These are phyloP conservation scores for Ophraella communa DNA, from an alignment of 2,888 invertebrate genomes.

Conservation along the genomic window DNA sequence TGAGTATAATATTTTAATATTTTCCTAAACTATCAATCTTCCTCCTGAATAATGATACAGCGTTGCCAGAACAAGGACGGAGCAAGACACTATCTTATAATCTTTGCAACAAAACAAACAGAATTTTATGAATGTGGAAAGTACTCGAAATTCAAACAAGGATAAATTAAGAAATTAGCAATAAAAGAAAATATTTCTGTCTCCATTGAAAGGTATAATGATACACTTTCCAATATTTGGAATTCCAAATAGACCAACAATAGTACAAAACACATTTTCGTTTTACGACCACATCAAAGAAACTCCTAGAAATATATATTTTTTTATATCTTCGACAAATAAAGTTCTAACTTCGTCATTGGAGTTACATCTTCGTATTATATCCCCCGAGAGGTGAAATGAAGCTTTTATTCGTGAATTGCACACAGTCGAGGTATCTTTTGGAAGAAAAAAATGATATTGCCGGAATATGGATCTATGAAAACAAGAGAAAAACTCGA, in stretches of 20 bases:
- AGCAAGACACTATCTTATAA: no score
- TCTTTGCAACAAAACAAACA: no score
- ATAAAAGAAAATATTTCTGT: no score
- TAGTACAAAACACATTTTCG: neutral
- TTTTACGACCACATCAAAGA: neutral
- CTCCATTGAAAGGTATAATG: no score
- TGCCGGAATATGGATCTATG: slow-evolving; percentile 21
- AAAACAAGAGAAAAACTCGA: slow-evolving; percentile 20
- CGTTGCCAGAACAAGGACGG: no score
- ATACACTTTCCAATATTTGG: no score
- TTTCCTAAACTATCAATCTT: no score
- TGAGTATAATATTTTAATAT: no score
- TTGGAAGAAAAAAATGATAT: slow-evolving; percentile 15
- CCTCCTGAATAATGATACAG: no score
- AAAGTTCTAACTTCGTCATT: slow-evolving; percentile 8
- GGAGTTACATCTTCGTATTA: slow-evolving; percentile 10
- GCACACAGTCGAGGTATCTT: slow-evolving; percentile 6
- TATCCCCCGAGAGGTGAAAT: slow-evolving; percentile 1
- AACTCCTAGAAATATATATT: slow-evolving; percentile 11
- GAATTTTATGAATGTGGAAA: no score
- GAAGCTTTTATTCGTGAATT: slow-evolving; percentile 3
- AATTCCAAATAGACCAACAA: neutral
- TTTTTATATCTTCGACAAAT: neutral
- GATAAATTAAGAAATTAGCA: no score
- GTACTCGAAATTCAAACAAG: no score